Conservation (phyloP, 1,140 invertebrate species). For the Panagrolaimus sp. region DNA sequence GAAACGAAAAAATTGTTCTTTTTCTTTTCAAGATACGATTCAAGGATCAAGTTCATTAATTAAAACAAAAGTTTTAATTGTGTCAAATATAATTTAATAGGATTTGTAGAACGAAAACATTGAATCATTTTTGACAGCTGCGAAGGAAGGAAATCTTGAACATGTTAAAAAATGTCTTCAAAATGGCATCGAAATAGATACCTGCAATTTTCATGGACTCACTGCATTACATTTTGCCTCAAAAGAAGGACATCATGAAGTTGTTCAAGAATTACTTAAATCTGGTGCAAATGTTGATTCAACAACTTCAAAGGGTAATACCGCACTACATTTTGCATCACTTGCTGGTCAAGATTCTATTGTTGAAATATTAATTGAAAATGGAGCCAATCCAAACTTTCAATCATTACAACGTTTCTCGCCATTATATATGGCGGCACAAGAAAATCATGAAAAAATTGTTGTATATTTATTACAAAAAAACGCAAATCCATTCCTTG, state of each 20-base stretch:
- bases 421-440: constrained; percentile 96
- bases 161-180: constrained; percentile 93
- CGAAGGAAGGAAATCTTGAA: constrained; percentile 90
- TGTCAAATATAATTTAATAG: no score
- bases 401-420: constrained; percentile 98
- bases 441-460: constrained; percentile 95
- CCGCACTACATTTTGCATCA: constrained; percentile 94
- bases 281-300: constrained; percentile 92
- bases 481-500: constrained; percentile 91
- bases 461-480: constrained; percentile 85
- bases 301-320: constrained; percentile 97
- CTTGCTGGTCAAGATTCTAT: constrained; percentile 92
- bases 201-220: constrained; percentile 95
- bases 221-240: constrained; percentile 96
- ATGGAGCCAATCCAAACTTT: constrained; percentile 90
- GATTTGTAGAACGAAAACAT: constrained; percentile 46
- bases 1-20: no score
- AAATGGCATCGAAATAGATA: constrained; percentile 82
- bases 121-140: constrained; percentile 76
- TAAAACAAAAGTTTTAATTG: no score
- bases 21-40: no score
- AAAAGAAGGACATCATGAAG: constrained; percentile 91
- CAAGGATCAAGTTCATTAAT: no score
- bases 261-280: constrained; percentile 85
- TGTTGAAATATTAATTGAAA: constrained; percentile 85